Evolutionary conservation across 2,113 vertebrate species (phyloP).

Genomic region (Crypturellus undulatus): DNA sequence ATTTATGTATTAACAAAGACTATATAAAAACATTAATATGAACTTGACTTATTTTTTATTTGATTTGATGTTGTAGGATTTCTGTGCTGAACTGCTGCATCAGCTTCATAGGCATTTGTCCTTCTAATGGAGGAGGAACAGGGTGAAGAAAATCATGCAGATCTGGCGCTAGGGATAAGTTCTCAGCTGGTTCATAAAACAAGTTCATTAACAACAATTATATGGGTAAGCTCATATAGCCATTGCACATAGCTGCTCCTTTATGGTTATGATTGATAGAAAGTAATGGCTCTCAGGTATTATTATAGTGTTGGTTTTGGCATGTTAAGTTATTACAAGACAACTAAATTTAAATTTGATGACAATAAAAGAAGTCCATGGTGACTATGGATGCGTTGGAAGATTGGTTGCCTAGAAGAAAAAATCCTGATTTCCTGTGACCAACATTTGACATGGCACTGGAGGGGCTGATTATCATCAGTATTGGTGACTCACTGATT

Average conservation of each 20-base stretch:
- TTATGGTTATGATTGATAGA: accelerated
- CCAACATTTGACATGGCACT: accelerated
- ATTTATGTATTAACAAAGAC: not conserved
- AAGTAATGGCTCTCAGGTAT: accelerated
- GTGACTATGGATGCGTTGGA: accelerated
- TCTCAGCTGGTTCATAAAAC: not conserved
- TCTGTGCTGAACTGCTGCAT: not conserved
- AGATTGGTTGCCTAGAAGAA: not conserved
- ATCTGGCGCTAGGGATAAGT: not conserved
- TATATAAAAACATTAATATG: not conserved
- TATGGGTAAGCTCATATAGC: accelerated
- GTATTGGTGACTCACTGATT: accelerated
- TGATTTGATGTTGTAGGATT: not conserved
- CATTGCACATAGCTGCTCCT: not conserved
- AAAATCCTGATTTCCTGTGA: accelerated
- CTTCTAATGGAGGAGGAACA: not conserved
- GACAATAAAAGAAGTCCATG: not conserved
- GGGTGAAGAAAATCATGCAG: accelerated
- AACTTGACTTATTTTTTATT: not conserved
- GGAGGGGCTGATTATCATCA: not conserved
- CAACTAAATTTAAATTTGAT: not conserved
- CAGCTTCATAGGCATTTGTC: not conserved
- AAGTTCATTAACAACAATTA: not conserved
- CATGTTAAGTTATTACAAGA: not conserved
- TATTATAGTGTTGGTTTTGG: not conserved